A percentile compares a stretch with the other conserved stretches of the same genome.
Conservation (phyloP, 1,140 invertebrate species). For the Laupala kohalensis region DNA sequence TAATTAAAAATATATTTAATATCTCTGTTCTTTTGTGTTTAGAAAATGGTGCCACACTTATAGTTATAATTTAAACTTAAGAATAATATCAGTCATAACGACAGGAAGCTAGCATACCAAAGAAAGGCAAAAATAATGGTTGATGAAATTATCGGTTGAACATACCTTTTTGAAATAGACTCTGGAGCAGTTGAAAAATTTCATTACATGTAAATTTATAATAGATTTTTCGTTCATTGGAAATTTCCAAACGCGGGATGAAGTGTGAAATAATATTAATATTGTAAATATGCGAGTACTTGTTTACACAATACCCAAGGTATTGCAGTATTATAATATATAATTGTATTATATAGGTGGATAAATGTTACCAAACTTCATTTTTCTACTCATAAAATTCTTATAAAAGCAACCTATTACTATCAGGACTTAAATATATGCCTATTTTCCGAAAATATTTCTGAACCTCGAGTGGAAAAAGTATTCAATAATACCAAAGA, state of each 20-base stretch:
- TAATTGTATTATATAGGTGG: background rate
- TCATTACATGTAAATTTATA: background rate
- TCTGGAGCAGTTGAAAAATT: background rate
- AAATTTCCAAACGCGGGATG: background rate
- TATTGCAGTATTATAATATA: background rate
- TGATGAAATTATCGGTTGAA: background rate
- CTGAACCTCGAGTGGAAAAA: too few relatives aligned
- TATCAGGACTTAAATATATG: too few relatives aligned
- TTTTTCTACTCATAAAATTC: background rate
- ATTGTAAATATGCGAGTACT: background rate
- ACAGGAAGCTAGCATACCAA: background rate
- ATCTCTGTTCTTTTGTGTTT: background rate
- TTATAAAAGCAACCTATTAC: too few relatives aligned
- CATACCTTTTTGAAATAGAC: background rate
- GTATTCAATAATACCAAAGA: too few relatives aligned
- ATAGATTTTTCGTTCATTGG: background rate
- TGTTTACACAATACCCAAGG: background rate
- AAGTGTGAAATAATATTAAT: background rate
- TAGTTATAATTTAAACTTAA: background rate
- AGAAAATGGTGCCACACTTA: background rate
- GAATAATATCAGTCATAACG: background rate
- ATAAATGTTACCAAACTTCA: background rate
- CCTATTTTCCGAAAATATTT: too few relatives aligned
- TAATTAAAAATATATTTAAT: background rate
- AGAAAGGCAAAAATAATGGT: background rate